A percentile compares a stretch with the other conserved stretches of the same genome.
Evolutionary conservation across 2,113 vertebrate species (phyloP).

Genomic region (Aleadryas rufinucha): DNA sequence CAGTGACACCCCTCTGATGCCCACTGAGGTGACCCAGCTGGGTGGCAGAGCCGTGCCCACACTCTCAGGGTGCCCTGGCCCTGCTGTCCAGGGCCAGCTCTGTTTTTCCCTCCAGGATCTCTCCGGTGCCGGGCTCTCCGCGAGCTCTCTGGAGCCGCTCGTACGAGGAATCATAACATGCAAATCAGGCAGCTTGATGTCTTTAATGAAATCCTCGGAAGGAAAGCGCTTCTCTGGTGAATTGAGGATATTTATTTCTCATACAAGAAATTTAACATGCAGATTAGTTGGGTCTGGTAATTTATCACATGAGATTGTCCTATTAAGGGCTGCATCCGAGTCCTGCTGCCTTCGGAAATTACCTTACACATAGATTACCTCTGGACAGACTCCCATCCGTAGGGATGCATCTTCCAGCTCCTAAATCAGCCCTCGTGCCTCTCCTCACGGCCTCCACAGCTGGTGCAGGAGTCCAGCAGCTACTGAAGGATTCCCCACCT

Average conservation of each 20-base stretch:
- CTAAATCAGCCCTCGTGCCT: neutral
- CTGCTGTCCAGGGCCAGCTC: neutral
- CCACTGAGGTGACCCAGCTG: rapidly evolving
- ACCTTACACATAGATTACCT: constrained; percentile 41
- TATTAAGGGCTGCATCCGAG: constrained; percentile 44
- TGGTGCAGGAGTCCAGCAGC: constrained; percentile 4
- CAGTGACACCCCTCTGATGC: rapidly evolving
- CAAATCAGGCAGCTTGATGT: constrained; percentile 37
- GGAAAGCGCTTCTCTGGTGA: constrained; percentile 49
- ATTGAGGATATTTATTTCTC: constrained; percentile 69
- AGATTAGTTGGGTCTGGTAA: constrained; percentile 69
- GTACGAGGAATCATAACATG: neutral
- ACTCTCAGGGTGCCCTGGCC: neutral
- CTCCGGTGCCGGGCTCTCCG: neutral
- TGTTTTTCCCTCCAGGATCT: neutral
- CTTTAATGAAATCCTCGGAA: constrained; percentile 52
- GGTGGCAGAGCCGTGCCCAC: neutral
- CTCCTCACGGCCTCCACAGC: neutral
- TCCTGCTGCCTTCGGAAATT: constrained; percentile 52
- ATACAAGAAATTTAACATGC: constrained; percentile 69
- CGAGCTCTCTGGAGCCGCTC: neutral
- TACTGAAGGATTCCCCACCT: neutral
- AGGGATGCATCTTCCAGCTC: neutral
- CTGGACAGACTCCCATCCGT: neutral
- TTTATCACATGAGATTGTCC: constrained; percentile 69